These are phyloP conservation scores for Fratercula arctica DNA, from an alignment of 2,797 vertebrate species.

Conservation along the genomic window DNA sequence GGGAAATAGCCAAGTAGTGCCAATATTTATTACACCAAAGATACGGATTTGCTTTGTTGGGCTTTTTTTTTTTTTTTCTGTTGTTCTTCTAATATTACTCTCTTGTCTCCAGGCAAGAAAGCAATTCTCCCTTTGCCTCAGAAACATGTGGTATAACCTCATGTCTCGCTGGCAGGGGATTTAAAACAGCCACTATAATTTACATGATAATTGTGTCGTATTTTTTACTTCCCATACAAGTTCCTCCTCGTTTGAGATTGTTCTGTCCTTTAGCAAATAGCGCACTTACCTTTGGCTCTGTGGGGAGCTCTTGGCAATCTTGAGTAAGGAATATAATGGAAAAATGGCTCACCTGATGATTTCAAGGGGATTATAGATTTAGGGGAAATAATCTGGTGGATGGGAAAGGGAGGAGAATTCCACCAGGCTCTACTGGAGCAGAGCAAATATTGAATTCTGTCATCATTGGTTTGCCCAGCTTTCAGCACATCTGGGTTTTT, in stretches of 20 bases:
- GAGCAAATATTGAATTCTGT: neutral
- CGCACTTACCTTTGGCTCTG: conserved; percentile 23
- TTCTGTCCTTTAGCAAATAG: conserved; percentile 45
- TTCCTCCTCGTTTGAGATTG: conserved; percentile 22
- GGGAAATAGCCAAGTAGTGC: neutral
- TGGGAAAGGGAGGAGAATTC: neutral
- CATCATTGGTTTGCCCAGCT: neutral
- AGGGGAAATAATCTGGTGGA: conserved; percentile 26
- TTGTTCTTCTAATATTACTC: conserved; percentile 17
- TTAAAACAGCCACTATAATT: conserved; percentile 51
- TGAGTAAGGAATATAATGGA: conserved; percentile 29
- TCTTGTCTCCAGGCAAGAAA: conserved; percentile 50
- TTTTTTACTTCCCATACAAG: conserved; percentile 27
- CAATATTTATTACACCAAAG: neutral
- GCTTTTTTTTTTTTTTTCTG: neutral
- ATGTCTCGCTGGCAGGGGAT: conserved; percentile 50
- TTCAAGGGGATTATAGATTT: conserved; percentile 48
- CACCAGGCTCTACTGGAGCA: neutral
- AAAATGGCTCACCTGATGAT: conserved; percentile 47
- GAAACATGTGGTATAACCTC: conserved; percentile 38
- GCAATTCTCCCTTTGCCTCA: conserved; percentile 36
- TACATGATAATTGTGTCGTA: conserved; percentile 54
- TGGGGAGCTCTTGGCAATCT: conserved; percentile 17
- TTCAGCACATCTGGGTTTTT: neutral
- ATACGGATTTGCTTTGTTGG: neutral